Evolutionary conservation across 92 coral and sea anemone genomes (phyloP), one percentile per base, ranked within the genome.

Genomic region (Muricea muricata): DNA sequence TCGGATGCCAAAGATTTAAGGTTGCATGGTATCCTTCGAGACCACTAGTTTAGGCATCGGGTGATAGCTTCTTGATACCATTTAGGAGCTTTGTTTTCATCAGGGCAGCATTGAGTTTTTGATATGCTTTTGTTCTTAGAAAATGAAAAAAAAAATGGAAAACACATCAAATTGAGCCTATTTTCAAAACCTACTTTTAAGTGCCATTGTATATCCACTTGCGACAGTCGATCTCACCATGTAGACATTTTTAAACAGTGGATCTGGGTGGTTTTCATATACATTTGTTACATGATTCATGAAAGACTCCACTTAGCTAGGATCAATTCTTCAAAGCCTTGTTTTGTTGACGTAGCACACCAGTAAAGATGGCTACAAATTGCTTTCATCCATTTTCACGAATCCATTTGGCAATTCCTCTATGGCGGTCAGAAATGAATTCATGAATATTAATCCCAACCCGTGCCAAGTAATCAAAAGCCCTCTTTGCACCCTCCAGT

Each of bases 41-140:
- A 79, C 91, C 77, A 71, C 91, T 88, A 32, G 91, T 88, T 72
- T 88, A 89, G 45, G 81, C 88, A 54, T 86, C 87, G 12, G 87
- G 60, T 32, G 82, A 86, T 54, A 84, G 80, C 75, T 68, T 52
- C 32, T 84, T 88, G 24, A 88, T 72, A 30, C 84, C 91, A 66
- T 88, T 88, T 17, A 88, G 54, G 26, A 88, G 34, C 65, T 79
- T 77, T 11, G 89, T 88, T 30, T 78, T 79, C 14, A 34, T 84
- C 75, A 88, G 72, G 8, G 80, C 65, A 11, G 70, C 39, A 20
- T 78, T n/a, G 35, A 88, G 76, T 33, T 88, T 88, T 32, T 68
- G 80, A 41, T 88, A 84, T 63, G 85, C 88, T 21, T 69, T 78
- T 35, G 89, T 84, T 23, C 92, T 87, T 84, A 50, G 13, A 88